A percentile compares a stretch with the other conserved stretches of the same genome.
Evolutionary conservation across 2,113 vertebrate species (phyloP).

Genomic region (Pelecanus crispus): DNA sequence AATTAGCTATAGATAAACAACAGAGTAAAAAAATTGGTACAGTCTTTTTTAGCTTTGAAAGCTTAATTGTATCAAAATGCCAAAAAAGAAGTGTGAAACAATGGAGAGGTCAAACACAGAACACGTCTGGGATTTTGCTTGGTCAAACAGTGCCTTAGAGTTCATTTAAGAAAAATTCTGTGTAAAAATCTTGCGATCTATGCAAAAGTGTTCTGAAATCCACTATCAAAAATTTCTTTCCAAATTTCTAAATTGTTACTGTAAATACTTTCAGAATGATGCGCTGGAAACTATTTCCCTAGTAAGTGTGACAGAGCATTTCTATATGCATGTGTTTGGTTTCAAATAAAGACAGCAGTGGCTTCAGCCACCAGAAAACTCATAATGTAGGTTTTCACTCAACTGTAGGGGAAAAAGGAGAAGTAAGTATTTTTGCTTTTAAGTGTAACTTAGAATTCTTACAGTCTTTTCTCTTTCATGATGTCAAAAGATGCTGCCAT

Average conservation of each 20-base stretch:
- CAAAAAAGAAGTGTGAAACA: background rate
- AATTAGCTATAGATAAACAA: background rate
- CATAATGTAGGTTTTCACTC: background rate
- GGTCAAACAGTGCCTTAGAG: background rate
- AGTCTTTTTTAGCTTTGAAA: background rate
- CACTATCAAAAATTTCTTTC: background rate
- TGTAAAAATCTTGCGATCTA: background rate
- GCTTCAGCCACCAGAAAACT: background rate
- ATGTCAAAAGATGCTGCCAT: slow-evolving; percentile 98
- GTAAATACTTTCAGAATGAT: background rate
- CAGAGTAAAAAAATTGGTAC: background rate
- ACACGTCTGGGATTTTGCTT: rapidly evolving
- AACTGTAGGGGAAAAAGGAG: background rate
- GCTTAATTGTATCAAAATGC: background rate
- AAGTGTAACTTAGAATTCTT: slow-evolving; percentile 63
- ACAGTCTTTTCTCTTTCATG: slow-evolving; percentile 92
- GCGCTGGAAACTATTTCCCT: background rate
- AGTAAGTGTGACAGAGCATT: background rate
- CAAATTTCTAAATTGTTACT: background rate
- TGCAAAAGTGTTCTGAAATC: background rate
- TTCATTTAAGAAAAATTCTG: background rate
- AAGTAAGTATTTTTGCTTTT: background rate
- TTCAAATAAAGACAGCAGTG: background rate
- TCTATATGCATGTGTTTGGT: background rate
- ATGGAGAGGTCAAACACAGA: background rate